These are phyloP conservation scores for Gobio gobio DNA, from an alignment of 2,113 vertebrate genomes.

Conservation along the genomic window DNA sequence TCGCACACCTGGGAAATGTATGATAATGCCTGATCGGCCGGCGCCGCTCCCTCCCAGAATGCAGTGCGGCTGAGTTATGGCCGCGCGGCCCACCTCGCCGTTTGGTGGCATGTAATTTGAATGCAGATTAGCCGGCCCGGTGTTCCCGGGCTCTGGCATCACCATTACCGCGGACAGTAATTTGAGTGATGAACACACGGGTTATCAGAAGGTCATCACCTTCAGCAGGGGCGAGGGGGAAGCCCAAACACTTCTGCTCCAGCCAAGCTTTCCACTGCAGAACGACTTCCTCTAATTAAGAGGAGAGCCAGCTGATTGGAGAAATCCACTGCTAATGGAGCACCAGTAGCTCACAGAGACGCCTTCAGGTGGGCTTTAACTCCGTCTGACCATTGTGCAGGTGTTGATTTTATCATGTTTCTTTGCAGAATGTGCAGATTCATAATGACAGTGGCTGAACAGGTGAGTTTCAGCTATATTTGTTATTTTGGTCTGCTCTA, in stretches of 20 bases:
- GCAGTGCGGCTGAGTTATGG: conserved; percentile 82
- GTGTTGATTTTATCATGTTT: too few species aligned
- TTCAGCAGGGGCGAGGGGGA: conserved; percentile 63
- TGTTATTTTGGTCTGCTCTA: too few species aligned
- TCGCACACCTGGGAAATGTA: conserved; percentile 87
- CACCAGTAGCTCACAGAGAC: too few species aligned
- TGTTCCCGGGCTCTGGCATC: conserved; percentile 88
- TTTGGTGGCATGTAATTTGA: conserved; percentile 88
- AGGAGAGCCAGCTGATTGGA: conserved; percentile 82
- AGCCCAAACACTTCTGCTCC: conserved; percentile 64
- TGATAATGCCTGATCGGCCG: conserved; percentile 83
- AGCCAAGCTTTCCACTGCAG: conserved; percentile 77
- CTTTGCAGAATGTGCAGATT: too few species aligned
- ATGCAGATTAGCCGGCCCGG: conserved; percentile 91
- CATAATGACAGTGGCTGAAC: too few species aligned
- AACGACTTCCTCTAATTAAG: conserved; percentile 85
- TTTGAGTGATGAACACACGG: conserved; percentile 88
- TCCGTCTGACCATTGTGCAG: too few species aligned
- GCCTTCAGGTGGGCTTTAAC: too few species aligned
- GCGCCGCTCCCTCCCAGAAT: conserved; percentile 57
- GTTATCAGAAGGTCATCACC: conserved; percentile 94
- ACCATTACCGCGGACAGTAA: conserved; percentile 86
- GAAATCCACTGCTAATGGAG: conserved; percentile 83
- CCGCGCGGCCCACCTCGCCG: conserved; percentile 76
- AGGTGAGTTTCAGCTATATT: too few species aligned